Conservation (phyloP, 2,113 vertebrate genomes). For the Psophia crepitans region DNA sequence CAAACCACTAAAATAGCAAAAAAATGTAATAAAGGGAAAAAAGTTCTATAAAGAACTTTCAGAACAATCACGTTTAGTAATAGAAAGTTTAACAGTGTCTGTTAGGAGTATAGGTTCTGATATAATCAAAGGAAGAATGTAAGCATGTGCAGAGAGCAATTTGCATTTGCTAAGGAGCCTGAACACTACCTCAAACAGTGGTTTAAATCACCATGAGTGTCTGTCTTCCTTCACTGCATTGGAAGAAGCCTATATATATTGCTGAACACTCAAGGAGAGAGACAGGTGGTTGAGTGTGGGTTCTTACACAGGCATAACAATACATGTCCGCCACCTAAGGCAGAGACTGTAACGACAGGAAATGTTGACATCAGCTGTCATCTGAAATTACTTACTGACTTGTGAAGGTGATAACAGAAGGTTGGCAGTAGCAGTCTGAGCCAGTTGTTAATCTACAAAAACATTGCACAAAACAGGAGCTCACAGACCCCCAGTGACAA, state of each 20-base stretch:
- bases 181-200: not conserved
- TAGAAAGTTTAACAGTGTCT: not conserved
- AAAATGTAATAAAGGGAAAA: not conserved
- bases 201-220: not conserved
- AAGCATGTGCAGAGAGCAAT: not conserved
- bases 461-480: not conserved
- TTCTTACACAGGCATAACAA: not conserved
- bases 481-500: not conserved
- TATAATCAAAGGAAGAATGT: not conserved
- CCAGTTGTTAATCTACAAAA: not conserved
- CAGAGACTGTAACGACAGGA: not conserved
- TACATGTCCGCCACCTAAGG: not conserved
- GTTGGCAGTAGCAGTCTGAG: not conserved
- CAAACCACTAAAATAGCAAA: not conserved
- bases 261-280: not conserved
- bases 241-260: not conserved
- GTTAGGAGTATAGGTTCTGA: not conserved
- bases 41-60: not conserved
- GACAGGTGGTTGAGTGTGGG: not conserved
- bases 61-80: not conserved
- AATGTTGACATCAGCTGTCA: not conserved
- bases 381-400: not conserved
- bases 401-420: not conserved
- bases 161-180: not conserved
- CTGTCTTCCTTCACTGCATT: not conserved